Evolutionary conservation across 35 echinoderm and acorn worm genomes (phyloP).

Genomic region (Lytechinus pictus): DNA sequence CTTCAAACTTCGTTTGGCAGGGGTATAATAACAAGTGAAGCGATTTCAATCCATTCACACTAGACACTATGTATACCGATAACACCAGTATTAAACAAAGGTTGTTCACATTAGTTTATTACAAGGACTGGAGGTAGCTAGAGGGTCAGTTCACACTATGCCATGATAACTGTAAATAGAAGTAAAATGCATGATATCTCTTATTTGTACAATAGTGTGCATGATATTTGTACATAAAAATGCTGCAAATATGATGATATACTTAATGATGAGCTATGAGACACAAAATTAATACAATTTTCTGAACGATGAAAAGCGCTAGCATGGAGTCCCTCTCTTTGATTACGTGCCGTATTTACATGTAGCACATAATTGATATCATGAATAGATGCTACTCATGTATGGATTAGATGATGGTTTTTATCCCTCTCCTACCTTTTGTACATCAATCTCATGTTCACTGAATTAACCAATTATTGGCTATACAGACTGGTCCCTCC

Average conservation of each 20-base stretch:
- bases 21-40: not conserved
- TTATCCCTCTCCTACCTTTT: too few species aligned
- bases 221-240: not conserved
- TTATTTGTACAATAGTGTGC: not conserved
- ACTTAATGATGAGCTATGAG: not conserved
- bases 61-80: not conserved
- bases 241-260: not conserved
- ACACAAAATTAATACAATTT: not conserved
- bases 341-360: not conserved
- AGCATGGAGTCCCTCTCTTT: not conserved
- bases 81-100: not conserved
- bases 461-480: too few species aligned
- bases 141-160: not conserved
- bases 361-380: not conserved
- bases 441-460: too few species aligned
- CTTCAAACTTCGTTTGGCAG: too few species aligned
- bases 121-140: not conserved
- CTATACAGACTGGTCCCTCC: not conserved
- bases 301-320: not conserved
- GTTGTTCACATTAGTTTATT: not conserved
- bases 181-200: not conserved
- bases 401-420: too few species aligned
- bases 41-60: not conserved
- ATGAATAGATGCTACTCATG: too few species aligned
- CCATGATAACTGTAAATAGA: not conserved